Percentiles rank a stretch among this genome's conserved stretches.
These are phyloP conservation scores for Arizona elegans DNA, from an alignment of 2,113 vertebrate genomes.

Conservation along the genomic window DNA sequence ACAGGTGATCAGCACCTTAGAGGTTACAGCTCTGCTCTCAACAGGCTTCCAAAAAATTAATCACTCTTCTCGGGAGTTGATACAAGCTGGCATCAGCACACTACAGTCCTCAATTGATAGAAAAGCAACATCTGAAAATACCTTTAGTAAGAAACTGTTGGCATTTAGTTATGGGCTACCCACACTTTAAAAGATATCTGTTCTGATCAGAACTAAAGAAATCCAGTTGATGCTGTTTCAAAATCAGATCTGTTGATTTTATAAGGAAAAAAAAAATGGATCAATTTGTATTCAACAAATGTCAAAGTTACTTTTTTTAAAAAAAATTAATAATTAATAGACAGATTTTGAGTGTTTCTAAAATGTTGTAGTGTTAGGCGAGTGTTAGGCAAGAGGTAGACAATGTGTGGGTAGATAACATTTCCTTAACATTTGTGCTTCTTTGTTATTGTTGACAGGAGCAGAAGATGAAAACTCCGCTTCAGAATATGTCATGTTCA, in stretches of 20 bases:
- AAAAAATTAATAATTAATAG: neutral
- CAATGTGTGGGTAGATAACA: conserved; percentile 11
- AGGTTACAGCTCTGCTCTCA: neutral
- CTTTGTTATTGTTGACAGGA: conserved; percentile 37
- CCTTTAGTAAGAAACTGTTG: neutral
- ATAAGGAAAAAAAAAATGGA: neutral
- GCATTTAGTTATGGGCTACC: neutral
- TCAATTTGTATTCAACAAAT: neutral
- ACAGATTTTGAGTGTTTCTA: conserved; percentile 4
- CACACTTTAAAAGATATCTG: neutral
- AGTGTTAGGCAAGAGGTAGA: conserved; percentile 26
- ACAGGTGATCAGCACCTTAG: neutral
- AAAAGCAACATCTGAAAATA: neutral
- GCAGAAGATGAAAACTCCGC: conserved; percentile 22
- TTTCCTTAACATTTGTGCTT: neutral
- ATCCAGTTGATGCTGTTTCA: neutral
- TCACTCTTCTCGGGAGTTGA: neutral
- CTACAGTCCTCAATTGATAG: neutral
- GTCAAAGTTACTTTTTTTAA: neutral
- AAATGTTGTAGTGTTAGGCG: neutral
- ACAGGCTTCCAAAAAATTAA: neutral
- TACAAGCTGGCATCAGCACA: neutral
- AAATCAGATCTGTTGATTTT: neutral
- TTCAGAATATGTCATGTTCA: neutral
- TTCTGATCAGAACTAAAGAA: neutral